Base-by-base conservation (phyloP, 92 coral and sea anemone genomes). In the Virgularia gustaviana region DNA sequence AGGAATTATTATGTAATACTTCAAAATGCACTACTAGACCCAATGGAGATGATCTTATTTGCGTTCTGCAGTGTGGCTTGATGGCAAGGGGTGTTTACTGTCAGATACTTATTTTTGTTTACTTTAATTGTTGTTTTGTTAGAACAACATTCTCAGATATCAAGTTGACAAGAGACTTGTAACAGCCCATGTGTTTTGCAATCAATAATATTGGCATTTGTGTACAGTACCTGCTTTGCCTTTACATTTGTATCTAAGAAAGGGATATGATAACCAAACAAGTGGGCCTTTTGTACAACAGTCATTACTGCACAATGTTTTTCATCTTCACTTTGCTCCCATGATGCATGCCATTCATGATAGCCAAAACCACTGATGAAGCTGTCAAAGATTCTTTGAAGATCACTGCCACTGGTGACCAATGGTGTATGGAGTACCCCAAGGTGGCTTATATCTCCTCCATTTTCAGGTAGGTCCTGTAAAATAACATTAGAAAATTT, bases 381-480 rank as follows among this genome's bases (percentile, higher is more conserved):
- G 56, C 81, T 57, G 2, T 80, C 78, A 65, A 87, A 89, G 6
- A 75, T 70, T 68, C 68, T 70, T 11, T 81, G 81, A 45, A 89
- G 70, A 45, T 92, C 88, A n/a, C 62, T 62, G 36, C 98, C 97
- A 33, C 85, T 66, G 5, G 83, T 7, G 9, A 91, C n/a, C 0
- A 87, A 85, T 6, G 91, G 80, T 32, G 71, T 30, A 24, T 91
- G 97, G 28, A 91, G 86, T 18, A 35, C 79, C 43, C 81, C 71
- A 9, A 91, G 83, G 68, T 91, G 97, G 51, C 51, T 84, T 2
- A 91, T 53, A 52, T 91, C 97, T 25, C 91, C 85, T 2, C 90
- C 97, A 83, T 91, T 91, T 73, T 91, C 97, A 43, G 97, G 96
- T 23, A 89, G 61, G 34, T 91, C 97, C 97, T 91, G 20, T 16